Evolutionary conservation across 2,888 invertebrate species (phyloP), one percentile per base, ranked within the genome.

Genomic region (Arctia plantaginis): DNA sequence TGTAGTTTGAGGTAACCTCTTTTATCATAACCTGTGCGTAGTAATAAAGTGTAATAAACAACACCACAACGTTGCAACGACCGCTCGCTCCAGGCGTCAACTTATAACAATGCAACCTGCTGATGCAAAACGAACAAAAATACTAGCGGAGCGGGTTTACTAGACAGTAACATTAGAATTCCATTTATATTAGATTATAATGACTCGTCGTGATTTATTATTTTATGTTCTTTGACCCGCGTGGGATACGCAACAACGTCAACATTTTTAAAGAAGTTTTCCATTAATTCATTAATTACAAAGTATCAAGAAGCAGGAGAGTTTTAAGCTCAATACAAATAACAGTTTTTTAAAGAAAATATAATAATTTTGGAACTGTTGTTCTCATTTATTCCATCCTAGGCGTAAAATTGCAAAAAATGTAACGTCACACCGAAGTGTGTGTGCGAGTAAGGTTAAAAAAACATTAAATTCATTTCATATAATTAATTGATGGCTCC

Each of bases 21-120:
- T 66, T 55, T 55, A 72, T 66, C 27, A 69, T 30, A 72, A 55
- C 33, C 59, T 67, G 44, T 44, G 62, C 20, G 41, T 68, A 67
- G 27, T 55, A 64, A 72, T 72, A 62, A 68, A 69, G 62, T 62
- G 51, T 69, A 69, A 55, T 69, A 73, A 68, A 69, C 55, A 8
- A 66, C 39, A 35, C 44, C 33, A 71, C 71, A 68, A 73, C 30
- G 59, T n/a, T 23, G n/a, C 23, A 41, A 69, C 18, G 15, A 55
- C 20, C 27, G 59, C 66, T 62, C 66, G 70, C 70, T 65, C 51
- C 69, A 74, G 59, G 74, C 70, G 66, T 70, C 47, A 67, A 41
- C 72, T n/a, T 59, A 65, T 59, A 70, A 74, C 70, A 74, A 74
- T 66, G 62, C 51, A 74, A 70, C 70, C 41, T 74, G 70, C 62